Base-by-base conservation (phyloP, 2,888 invertebrate genomes). In the Heliothis peltigera region DNA sequence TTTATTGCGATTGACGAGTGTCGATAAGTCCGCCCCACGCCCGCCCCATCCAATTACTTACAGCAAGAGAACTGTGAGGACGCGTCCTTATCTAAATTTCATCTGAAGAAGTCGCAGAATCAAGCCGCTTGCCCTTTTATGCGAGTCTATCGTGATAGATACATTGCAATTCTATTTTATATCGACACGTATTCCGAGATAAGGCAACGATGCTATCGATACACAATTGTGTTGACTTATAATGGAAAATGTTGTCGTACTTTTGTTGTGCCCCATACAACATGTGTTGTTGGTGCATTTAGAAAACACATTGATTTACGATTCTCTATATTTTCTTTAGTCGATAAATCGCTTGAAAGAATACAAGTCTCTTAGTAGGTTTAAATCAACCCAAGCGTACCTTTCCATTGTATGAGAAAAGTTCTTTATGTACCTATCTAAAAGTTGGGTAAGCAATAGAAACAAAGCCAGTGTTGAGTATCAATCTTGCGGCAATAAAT, bases 21-120 rank as follows among this genome's bases (percentile, higher is more conserved):
- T 83, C 89, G 93, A 93, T 94, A 93, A 86, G 84, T 77, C 74
- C 79, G 73, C 86, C 89, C 87, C 80, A 84, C 82, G 83, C 81
- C 81, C 84, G 85, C 89, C 89, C 89, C 84, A 87, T 90, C 91
- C 94, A 94, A 94, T 94, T 94, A 94, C 93, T 94, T 92, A 90
- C 89, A 84, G 83, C 80, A 77, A 77, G 83, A 79, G 58, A 77
- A 79, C 84, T 84, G 86, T 84, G 86, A 80, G 84, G 85, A 84
- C 84, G 74, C 77, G 71, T 80, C 77, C 84, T 87, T 93, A 94
- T 94, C 94, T 92, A 87, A 92, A 93, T 91, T 92, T 90, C 91
- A 93, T 93, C 94, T 87, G 75, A 88, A 89, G 88, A 88, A 89
- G 82, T 88, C 81, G 68, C 85, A 84, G 87, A 84, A 87, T 86